A percentile compares a stretch with the other conserved stretches of the same genome.
phyloP scores from a whole-genome alignment of 2,888 invertebrate species.

The Conomelus anceps region DNA sequence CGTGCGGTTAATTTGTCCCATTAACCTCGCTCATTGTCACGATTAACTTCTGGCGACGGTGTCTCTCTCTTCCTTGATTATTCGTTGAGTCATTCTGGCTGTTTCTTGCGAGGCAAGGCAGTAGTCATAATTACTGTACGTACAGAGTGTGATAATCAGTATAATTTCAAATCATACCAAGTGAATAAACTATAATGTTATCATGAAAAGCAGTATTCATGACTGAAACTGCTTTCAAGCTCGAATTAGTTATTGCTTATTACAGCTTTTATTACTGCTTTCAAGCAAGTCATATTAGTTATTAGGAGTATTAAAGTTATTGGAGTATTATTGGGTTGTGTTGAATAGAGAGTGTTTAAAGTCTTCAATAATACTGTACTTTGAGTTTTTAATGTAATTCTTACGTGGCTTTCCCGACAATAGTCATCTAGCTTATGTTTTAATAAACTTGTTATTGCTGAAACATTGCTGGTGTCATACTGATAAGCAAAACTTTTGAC shows the following conservation, averaged over 20 bases:
- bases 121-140: background rate
- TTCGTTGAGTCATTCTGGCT: background rate
- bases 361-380: background rate
- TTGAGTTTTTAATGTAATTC: background rate
- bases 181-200: background rate
- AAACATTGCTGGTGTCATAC: background rate
- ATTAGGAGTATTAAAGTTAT: too few species aligned
- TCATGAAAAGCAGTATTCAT: background rate
- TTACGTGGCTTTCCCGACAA: background rate
- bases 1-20: background rate
- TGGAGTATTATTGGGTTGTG: too few species aligned
- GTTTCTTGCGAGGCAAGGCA: background rate
- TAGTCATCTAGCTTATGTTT: background rate
- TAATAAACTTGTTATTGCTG: background rate
- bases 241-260: too few species aligned
- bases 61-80: background rate
- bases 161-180: background rate
- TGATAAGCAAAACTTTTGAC: too few species aligned
- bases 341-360: background rate
- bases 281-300: too few species aligned
- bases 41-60: background rate
- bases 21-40: background rate
- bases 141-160: background rate
- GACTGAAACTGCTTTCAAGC: too few species aligned
- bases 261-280: too few species aligned